Conservation (phyloP, 2,888 invertebrate species). For the Campoletis raptor region DNA sequence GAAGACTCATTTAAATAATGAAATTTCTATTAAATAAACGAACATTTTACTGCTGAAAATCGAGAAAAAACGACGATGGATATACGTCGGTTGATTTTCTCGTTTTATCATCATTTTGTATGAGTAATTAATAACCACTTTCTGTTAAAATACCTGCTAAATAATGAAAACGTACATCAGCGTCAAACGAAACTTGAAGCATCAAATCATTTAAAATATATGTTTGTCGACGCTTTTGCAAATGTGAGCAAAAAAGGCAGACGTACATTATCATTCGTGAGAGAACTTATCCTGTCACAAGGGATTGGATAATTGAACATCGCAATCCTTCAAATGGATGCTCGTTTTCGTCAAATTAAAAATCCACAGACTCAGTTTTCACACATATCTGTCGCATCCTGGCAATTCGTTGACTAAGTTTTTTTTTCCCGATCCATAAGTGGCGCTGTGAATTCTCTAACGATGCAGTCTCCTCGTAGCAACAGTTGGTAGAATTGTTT, state of each 20-base stretch:
- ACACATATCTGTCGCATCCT: background rate
- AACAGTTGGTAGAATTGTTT: background rate
- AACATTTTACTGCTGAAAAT: slow-evolving; percentile 2
- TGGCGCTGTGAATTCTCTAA: background rate
- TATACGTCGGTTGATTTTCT: slow-evolving; percentile 27
- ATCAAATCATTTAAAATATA: background rate
- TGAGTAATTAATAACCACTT: background rate
- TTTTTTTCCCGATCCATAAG: background rate
- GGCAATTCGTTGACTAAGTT: background rate
- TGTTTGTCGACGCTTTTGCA: background rate
- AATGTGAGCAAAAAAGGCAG: background rate
- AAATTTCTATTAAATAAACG: slow-evolving; percentile 64
- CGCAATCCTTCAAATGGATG: background rate
- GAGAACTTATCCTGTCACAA: background rate
- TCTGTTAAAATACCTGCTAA: too few species aligned
- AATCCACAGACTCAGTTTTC: background rate
- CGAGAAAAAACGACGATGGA: slow-evolving; percentile 3
- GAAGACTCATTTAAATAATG: slow-evolving; percentile 63
- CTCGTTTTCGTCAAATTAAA: background rate
- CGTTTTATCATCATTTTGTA: slow-evolving; percentile 29
- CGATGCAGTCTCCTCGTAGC: background rate
- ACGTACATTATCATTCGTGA: background rate
- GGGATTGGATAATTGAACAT: background rate
- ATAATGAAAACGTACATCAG: background rate
- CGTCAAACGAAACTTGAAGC: background rate